Conservation (phyloP, 2,888 invertebrate genomes). For the Polia nebulosa region DNA sequence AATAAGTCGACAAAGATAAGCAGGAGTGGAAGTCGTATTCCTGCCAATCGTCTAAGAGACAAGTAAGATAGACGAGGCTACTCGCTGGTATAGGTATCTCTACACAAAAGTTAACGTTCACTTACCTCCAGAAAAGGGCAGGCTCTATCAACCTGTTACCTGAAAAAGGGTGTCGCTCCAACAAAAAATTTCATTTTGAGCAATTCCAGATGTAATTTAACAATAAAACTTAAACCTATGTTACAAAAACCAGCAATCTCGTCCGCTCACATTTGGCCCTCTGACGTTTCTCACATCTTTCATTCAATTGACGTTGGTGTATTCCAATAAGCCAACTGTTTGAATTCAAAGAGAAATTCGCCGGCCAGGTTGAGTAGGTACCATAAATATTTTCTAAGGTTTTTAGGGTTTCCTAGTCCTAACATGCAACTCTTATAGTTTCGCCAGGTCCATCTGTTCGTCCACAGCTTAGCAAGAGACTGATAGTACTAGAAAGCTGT, state of each 20-base stretch:
- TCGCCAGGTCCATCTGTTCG: too few species aligned
- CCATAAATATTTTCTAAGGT: neutral
- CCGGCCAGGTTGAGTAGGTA: constrained; percentile 32
- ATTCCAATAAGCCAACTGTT: constrained; percentile 24
- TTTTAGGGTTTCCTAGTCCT: too few species aligned
- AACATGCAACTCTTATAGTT: too few species aligned
- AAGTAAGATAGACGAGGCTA: too few species aligned
- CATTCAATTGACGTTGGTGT: neutral
- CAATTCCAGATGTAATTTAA: constrained; percentile 39
- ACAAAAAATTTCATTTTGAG: constrained; percentile 74
- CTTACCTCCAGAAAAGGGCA: constrained; percentile 44
- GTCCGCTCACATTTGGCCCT: constrained; percentile 55
- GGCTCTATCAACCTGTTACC: constrained; percentile 37
- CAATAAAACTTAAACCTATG: constrained; percentile 49
- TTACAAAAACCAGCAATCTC: constrained; percentile 26
- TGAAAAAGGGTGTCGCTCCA: constrained; percentile 24
- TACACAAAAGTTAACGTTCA: neutral
- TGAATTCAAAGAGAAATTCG: constrained; percentile 39
- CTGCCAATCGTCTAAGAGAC: neutral
- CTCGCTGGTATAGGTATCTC: neutral
- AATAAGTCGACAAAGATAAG: neutral
- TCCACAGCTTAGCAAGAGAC: too few species aligned
- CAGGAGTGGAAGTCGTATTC: neutral
- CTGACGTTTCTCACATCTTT: constrained; percentile 31
- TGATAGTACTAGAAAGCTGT: too few species aligned